Percentiles rank a stretch among this genome's conserved stretches.
Evolutionary conservation across 2,113 vertebrate genomes (phyloP).

Genomic region (Oreochromis aureus): DNA sequence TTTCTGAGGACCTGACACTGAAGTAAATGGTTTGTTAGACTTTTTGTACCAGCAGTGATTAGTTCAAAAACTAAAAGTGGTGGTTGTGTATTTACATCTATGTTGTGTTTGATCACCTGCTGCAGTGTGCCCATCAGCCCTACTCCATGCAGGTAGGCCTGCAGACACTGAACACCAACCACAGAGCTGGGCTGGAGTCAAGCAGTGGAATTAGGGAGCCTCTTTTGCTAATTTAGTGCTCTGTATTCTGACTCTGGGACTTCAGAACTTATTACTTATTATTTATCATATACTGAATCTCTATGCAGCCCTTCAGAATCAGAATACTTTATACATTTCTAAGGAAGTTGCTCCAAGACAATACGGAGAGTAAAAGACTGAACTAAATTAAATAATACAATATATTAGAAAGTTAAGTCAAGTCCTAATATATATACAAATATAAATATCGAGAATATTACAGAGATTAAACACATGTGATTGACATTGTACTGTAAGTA

Average conservation of each 20-base stretch:
- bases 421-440: neutral
- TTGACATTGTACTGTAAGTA: neutral
- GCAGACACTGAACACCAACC: neutral
- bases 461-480: neutral
- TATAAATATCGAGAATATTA: neutral
- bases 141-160: constrained; percentile 74
- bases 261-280: neutral
- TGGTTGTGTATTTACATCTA: constrained; percentile 4
- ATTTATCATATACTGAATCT: neutral
- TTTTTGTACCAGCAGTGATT: neutral
- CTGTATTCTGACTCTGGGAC: neutral
- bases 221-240: neutral
- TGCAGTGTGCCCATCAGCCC: constrained; percentile 60
- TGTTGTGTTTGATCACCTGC: constrained; percentile 38
- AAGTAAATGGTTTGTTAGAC: neutral
- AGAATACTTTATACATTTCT: neutral
- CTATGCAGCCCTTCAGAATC: neutral
- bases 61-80: neutral
- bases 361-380: neutral
- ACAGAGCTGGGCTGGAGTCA: neutral
- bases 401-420: neutral
- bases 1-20: neutral
- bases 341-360: neutral
- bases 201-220: neutral
- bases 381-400: neutral